Conservation (phyloP, 2,113 vertebrate species). For the Salvelinus namaycush region DNA sequence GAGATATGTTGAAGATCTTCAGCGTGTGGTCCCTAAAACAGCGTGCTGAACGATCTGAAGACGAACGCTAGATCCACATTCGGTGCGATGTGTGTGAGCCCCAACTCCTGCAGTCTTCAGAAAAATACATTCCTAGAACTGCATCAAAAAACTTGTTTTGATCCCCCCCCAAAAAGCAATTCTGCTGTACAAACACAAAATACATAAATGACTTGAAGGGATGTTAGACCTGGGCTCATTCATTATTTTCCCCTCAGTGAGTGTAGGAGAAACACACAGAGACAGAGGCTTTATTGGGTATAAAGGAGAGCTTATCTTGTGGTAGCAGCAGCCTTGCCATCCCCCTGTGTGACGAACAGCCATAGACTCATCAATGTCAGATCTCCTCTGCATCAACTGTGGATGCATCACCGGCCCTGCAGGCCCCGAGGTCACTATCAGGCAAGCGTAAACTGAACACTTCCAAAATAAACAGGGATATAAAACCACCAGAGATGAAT, state of each 20-base stretch:
- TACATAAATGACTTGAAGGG: background rate
- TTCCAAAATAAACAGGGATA: background rate
- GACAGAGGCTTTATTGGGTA: background rate
- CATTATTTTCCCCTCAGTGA: background rate
- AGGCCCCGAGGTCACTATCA: conserved; percentile 17
- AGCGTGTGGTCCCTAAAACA: too few species aligned
- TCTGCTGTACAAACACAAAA: background rate
- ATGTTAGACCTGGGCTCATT: background rate
- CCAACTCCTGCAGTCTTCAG: too few species aligned
- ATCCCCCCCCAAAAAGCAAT: background rate
- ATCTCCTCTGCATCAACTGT: background rate
- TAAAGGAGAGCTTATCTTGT: conserved; percentile 28
- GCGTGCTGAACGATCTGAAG: too few species aligned
- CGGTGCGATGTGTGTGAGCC: too few species aligned
- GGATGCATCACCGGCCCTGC: background rate
- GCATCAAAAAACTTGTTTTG: background rate
- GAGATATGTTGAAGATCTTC: too few species aligned
- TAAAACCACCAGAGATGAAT: conserved; percentile 20
- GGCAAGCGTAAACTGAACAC: background rate
- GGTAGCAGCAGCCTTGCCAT: conserved; percentile 20
- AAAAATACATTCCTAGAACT: too few species aligned
- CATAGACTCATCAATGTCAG: conserved; percentile 20
- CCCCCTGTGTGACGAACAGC: conserved; percentile 14
- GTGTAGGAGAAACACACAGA: background rate
- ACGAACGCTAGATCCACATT: too few species aligned